These are phyloP conservation scores for Synaphobranchus kaupii DNA, from an alignment of 2,797 vertebrate genomes.

Conservation along the genomic window DNA sequence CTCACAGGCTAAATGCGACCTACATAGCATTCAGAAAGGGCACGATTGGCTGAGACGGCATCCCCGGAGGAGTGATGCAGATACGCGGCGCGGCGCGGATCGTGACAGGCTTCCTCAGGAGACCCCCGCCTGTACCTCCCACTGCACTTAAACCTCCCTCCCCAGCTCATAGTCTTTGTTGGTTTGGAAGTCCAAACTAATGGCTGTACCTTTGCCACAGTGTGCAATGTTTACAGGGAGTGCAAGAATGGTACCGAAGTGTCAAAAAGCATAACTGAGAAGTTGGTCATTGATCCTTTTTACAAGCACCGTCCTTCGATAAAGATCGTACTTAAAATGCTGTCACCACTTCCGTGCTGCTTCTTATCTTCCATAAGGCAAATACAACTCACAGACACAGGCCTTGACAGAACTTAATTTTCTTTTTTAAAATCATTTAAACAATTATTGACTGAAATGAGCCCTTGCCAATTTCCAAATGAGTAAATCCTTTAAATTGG, in stretches of 20 bases:
- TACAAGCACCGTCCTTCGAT: slow-evolving; percentile 39
- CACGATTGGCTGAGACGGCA: not conserved
- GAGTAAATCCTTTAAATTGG: too few species aligned
- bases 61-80: not conserved
- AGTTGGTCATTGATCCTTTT: slow-evolving; percentile 33
- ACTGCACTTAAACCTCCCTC: not conserved
- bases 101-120: not conserved
- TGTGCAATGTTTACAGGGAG: not conserved
- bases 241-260: slow-evolving; percentile 1
- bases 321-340: not conserved
- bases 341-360: not conserved
- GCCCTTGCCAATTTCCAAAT: not conserved
- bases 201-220: slow-evolving; percentile 1
- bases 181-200: not conserved
- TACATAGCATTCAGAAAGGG: not conserved
- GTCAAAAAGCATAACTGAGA: slow-evolving; percentile 29
- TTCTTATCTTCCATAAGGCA: not conserved
- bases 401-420: too few species aligned
- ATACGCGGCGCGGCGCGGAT: not conserved
- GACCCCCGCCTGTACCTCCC: not conserved
- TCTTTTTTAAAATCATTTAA: too few species aligned
- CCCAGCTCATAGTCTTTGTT: not conserved
- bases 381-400: not conserved
- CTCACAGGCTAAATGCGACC: not conserved
- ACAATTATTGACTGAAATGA: not conserved